Percentiles rank a stretch among this genome's conserved stretches.
phyloP scores from a whole-genome alignment of 1,140 invertebrate species.

The Trichomalopsis sarcophagae region DNA sequence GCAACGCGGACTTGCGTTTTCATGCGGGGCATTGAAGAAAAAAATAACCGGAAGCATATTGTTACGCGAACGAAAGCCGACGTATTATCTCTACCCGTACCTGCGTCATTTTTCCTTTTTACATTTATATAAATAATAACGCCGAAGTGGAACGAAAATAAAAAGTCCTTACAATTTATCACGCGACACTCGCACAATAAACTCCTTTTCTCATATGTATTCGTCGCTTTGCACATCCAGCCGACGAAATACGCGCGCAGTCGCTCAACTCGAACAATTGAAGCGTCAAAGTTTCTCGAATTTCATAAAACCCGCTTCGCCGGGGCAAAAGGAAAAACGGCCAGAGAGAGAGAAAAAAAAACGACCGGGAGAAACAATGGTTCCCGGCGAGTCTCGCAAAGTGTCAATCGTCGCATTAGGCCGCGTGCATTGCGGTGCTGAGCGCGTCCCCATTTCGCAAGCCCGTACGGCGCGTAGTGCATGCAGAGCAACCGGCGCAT shows the following conservation, averaged over 20 bases:
- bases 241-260: not conserved
- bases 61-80: not conserved
- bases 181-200: not conserved
- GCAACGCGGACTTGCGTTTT: not conserved
- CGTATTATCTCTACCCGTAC: not conserved
- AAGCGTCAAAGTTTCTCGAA: constrained; percentile 38
- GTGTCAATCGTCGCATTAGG: constrained; percentile 43
- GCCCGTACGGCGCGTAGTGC: not conserved
- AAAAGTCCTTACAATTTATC: too few relatives aligned
- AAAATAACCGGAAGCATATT: constrained; percentile 42
- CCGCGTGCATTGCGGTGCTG: not conserved
- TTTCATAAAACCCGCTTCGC: constrained; percentile 1
- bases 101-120: not conserved
- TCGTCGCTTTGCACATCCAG: not conserved
- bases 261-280: constrained; percentile 25
- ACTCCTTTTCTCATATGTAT: not conserved
- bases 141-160: not conserved
- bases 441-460: constrained; percentile 28
- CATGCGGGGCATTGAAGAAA: constrained; percentile 5
- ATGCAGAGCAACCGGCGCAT: not conserved
- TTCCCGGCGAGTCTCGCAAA: constrained; percentile 6
- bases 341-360: not conserved
- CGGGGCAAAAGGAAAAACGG: not conserved
- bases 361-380: not conserved
- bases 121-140: not conserved